Base-by-base conservation (phyloP, 2,113 vertebrate genomes). In the Bungarus multicinctus region DNA sequence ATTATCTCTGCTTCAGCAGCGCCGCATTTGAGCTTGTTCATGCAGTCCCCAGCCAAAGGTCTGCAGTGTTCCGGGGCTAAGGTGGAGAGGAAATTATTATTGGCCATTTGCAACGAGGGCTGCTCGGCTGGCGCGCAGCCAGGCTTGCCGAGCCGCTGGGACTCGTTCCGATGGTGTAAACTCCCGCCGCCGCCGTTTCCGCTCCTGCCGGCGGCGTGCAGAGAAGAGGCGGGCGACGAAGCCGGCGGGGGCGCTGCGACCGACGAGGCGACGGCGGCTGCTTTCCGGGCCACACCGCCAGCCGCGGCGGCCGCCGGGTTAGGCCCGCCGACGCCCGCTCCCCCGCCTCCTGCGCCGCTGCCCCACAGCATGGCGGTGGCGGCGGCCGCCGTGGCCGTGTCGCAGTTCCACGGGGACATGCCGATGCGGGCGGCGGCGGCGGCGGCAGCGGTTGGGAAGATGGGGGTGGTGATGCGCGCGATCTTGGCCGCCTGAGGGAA, bases 1-100 rank as follows among this genome's bases (percentile, higher is more conserved):
- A 99, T 99, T 97, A 99, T 98, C 98, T 99, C 99, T 96, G 99
- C 98, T 98, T 99, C 99, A 96, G 98, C 98, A 92, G 98, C 98
- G 97, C 98, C 98, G 98, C 99, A 99, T 98, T 99, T 99, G 98
- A 99, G 98, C 98, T 99, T 99, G 98, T 99, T 99, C 98, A 99
- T 98, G 98, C 98, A 99, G 97, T 99, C 98, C 94, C 98, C 98
- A 93, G 98, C 98, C 98, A 99, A 98, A 97, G 99, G 98, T 98
- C 99, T 98, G 98, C 99, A 99, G 98, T 98, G 99, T 97, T 99
- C 99, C 55, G 99, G 98, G 97, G 98, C 98, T 97, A 99, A 98
- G 96, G 98, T 97, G 97, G 98, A 98, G 97, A 99, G 98, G 98
- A 99, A 99, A 98, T 99, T 99, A 97, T 98, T 98, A 97, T 99